Base-by-base conservation (phyloP, 1,140 invertebrate genomes). In the Drosophila aff. region DNA sequence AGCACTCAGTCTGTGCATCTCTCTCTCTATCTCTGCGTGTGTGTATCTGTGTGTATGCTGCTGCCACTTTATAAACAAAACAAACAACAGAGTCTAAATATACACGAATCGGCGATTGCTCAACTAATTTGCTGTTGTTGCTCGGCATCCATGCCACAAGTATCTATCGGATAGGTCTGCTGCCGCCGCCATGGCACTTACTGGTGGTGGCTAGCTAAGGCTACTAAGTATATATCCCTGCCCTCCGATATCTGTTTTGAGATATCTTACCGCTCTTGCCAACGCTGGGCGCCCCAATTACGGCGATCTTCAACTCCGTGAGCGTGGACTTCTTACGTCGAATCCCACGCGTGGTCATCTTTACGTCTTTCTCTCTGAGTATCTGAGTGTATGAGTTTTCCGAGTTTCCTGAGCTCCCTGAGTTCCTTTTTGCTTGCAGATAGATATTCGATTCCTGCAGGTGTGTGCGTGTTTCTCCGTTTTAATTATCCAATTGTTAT, bases 291-390 rank as follows among this genome's bases (percentile, higher is more conserved):
- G 96, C 96, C 61, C 97, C 97, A 71, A 98, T 94, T 60, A 98
- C 96, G 21, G 96, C 97, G 52, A 98, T 96, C 94, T 98, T 98
- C 61, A 98, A 96, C 94, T 98, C 97, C 65, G 96, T 96, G 26
- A 98, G 93, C 59, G 97, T 96, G 18, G 97, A 97, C 93, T 98
- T 98, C 94, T 98, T 98, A 76, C 97, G 94, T 73, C 97, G 94
- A 66, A 97, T 97, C 33, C 96, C 96, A 78, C 96, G 94, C 65
- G 94, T 94, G 74, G 95, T 95, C 95, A 96, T 95, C 79, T 91
- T 65, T 23, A 23, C 26, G 46, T 26, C 21, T 38, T 66, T 47
- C 77, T 49, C 46, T 26, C 46, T 49, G 47, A 49, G 47, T 49
- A 49, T 49, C 62, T 41, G 28, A 47, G 13, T 15, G 3, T 16